A percentile compares a stretch with the other conserved stretches of the same genome.
Conservation (phyloP, 1,140 invertebrate genomes). For the Muscidifurax raptorellus region DNA sequence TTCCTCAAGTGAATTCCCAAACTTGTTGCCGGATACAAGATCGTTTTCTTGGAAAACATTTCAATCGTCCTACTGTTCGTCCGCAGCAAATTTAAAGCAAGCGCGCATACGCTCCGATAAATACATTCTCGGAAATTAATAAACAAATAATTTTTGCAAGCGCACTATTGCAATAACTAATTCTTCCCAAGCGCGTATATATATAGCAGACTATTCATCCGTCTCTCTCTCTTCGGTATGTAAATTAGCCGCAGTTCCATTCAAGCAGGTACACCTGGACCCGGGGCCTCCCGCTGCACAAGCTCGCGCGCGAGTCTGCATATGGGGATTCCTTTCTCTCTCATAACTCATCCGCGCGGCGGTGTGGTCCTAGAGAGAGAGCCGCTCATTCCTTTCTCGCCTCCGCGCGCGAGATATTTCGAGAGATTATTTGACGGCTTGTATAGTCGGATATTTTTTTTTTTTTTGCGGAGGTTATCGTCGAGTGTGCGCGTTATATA, state of each 20-base stretch:
- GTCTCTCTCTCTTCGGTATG: conserved; percentile 52
- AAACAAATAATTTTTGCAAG: background rate
- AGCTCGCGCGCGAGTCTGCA: conserved; percentile 24
- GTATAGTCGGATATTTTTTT: background rate
- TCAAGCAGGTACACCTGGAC: conserved; percentile 58
- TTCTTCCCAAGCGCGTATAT: background rate
- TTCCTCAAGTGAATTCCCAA: no score
- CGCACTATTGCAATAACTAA: background rate
- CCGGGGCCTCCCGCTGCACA: conserved; percentile 58
- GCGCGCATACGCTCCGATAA: no score
- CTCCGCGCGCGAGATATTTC: conserved; percentile 31
- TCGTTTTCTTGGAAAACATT: no score
- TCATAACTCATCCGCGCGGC: conserved; percentile 39
- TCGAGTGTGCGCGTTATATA: no score
- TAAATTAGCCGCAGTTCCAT: conserved; percentile 62
- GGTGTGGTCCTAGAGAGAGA: conserved; percentile 30
- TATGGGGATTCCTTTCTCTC: conserved; percentile 47
- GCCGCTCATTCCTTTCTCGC: conserved; percentile 33
- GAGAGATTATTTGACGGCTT: conserved; percentile 14
- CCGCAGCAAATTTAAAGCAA: no score
- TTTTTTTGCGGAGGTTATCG: background rate
- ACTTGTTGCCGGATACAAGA: no score
- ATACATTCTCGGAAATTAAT: no score
- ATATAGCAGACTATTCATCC: background rate
- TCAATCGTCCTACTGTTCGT: no score